Base-by-base conservation (phyloP, 2,888 invertebrate species). In the Saturnia pavonia region DNA sequence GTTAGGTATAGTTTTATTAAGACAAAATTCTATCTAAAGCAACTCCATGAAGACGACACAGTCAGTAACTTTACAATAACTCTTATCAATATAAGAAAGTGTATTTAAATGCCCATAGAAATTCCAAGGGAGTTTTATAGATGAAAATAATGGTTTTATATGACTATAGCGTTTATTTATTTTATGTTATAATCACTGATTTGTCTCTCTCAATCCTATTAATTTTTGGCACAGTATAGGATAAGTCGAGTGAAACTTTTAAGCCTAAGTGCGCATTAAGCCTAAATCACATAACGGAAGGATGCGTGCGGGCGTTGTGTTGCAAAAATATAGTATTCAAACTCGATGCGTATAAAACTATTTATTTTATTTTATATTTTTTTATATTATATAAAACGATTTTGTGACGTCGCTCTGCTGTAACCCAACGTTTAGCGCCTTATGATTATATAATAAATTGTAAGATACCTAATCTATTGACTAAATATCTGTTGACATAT, bases 231-330 rank as follows among this genome's bases (percentile, higher is more conserved):
- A 92, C 92, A 91, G 88, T 86, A 79, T 88, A 88, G 87, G 88
- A 86, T 85, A 87, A 82, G 84, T 84, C 80, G 83, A 86, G 83
- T 82, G 80, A 76, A 73, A 73, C 81, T 79, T 84, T 78, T 81
- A 82, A 78, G 82, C 79, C 85, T 90, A 88, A 82, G 81, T 84
- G 89, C 85, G 84, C 81, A 84, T 88, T 88, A 91, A 88, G 89
- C 88, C 91, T 92, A 92, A 88, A 91, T 92, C 91, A 92, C 92
- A 92, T 92, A 91, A 90, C 88, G 85, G 88, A 91, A 90, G 88
- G 87, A 85, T 88, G 88, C 87, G 90, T 91, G 92, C 89, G 75
- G 83, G 86, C 84, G 85, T 81, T 75, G 85, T 87, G 87, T 88
- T 92, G 92, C 89, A 92, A 91, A 91, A 91, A 92, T 91, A 91